Percentiles rank a stretch among this genome's conserved stretches.
phyloP scores from a whole-genome alignment of 1,140 invertebrate species.

The Zophobas morio region DNA sequence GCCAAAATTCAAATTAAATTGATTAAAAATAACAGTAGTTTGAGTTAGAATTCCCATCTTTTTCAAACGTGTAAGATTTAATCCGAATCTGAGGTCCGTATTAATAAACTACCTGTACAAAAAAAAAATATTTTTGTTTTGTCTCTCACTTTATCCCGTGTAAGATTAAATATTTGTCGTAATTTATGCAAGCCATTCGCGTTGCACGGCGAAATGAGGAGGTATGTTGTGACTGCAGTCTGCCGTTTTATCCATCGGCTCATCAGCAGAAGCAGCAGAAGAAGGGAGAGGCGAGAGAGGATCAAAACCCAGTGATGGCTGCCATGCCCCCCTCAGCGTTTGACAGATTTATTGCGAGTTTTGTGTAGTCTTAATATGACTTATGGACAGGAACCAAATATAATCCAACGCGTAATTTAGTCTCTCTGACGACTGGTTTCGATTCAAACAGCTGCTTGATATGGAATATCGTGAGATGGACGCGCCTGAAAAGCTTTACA shows the following conservation, averaged over 20 bases:
- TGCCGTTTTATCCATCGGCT: slow-evolving; percentile 42
- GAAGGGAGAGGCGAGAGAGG: slow-evolving; percentile 36
- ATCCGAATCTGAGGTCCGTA: too few species aligned
- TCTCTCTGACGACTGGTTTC: slow-evolving; percentile 42
- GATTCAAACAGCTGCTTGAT: slow-evolving; percentile 31
- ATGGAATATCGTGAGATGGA: slow-evolving; percentile 10
- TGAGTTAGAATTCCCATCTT: too few species aligned
- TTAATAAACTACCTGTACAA: too few species aligned
- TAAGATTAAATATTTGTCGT: not conserved
- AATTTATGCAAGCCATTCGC: slow-evolving; percentile 12
- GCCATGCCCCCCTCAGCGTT: slow-evolving; percentile 64
- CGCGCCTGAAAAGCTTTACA: slow-evolving; percentile 16
- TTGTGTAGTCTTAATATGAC: slow-evolving; percentile 69
- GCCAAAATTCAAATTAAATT: too few species aligned
- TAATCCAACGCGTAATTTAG: slow-evolving; percentile 65
- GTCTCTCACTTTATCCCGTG: too few species aligned
- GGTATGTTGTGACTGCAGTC: slow-evolving; percentile 44
- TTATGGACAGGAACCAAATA: slow-evolving; percentile 68
- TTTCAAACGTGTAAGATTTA: too few species aligned
- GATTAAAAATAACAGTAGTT: too few species aligned
- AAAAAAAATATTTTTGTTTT: too few species aligned
- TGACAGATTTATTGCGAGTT: slow-evolving; percentile 69
- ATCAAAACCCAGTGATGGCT: slow-evolving; percentile 60
- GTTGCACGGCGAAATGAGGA: slow-evolving; percentile 24
- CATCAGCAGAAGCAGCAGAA: slow-evolving; percentile 31